Base-by-base conservation (phyloP, 2,797 vertebrate genomes). In the Sandelia bainsii region DNA sequence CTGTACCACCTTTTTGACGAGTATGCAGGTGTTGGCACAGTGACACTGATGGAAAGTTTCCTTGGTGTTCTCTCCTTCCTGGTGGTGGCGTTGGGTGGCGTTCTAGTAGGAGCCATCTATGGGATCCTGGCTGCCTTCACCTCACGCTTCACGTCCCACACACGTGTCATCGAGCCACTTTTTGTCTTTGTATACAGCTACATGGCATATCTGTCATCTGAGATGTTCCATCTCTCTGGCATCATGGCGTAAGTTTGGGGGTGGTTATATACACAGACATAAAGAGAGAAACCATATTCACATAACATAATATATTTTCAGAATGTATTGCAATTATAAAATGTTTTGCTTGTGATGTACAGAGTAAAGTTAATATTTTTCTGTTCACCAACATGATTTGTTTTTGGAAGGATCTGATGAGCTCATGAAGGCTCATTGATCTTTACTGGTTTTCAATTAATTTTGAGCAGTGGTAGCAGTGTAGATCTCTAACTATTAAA, bases 161-260 rank as follows among this genome's bases (percentile, higher is more conserved):
- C 96, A 7, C 96, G 98, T 0, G 98, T 99, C 93, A 99, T 99
- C 80, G 98, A 99, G 93, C 98, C 98, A 0, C 97, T 99, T 64
- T 99, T 99, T 89, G 97, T 98, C 80, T 99, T 99, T 78, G 93
- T 99, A 80, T 99, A 99, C 95, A 99, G 98, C 94, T 99, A 99
- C 93, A 97, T 99, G 96, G 97, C 98, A 0, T 99, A 99, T 78
- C 94, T 99, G 77, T 97, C 97, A 0, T 97, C 98, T 0, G 98
- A 99, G 92, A 92, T 99, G 85, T 99, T 99, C 94, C 98, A 99
- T 88, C 96, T 99, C 16, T 99, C 98, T 0, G 98, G 98, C 81
- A 99, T 99, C 94, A 99, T 99, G 98, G 96, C 98, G 98, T 99
- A 93, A 97, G 98, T 97, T 34, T 74, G 4, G 0, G 22, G 7